Base-by-base conservation (phyloP, 1,140 invertebrate genomes). In the Sipha flava region DNA sequence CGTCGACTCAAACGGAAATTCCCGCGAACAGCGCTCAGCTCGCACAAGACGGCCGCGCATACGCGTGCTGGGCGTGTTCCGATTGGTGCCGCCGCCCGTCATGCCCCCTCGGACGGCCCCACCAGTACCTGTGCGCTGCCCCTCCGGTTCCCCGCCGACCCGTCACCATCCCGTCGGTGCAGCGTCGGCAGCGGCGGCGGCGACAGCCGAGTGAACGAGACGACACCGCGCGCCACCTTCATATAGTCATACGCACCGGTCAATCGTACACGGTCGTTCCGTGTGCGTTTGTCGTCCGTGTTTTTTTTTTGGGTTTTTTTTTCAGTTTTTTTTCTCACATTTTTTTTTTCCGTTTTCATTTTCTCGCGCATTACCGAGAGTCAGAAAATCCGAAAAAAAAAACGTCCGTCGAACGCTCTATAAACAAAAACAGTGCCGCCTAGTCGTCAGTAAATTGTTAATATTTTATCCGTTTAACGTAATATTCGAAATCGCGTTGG, bases 231-330 rank as follows among this genome's bases (percentile, higher is more conserved):
- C 73, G 73, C 73, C 73, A 34, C 52, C 21, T 57, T 40, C 73
- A 59, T 59, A 77, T 77, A 77, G 73, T 77, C 73, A 43, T 59
- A 77, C 73, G 73, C 73, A 77, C 73, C 73, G 73, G 73, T 77
- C 52, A 29, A 77, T 43, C 47, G 73, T 77, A 77, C 52, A 59
- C 73, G 73, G 73, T 77, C 73, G 73, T 77, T n/a, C 52, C 73
- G 73, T 52, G 73, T 29, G 73, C 73, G 73, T 52, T 77, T 40
- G 29, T 77, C 73, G 73, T 77, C 23, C 52, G 73, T n/a, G n/a
- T 75, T 37, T 75, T 75, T 37, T 43, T 54, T 75, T 40, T 21
- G 31, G 29, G 26, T 59, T 57, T 77, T 77, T n/a, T n/a, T 73
- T 75, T 75, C 21, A 9, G 21, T 68, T 45, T 45, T 31, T 59